Conservation (phyloP, 2,113 vertebrate genomes). For the Cettia cetti region DNA sequence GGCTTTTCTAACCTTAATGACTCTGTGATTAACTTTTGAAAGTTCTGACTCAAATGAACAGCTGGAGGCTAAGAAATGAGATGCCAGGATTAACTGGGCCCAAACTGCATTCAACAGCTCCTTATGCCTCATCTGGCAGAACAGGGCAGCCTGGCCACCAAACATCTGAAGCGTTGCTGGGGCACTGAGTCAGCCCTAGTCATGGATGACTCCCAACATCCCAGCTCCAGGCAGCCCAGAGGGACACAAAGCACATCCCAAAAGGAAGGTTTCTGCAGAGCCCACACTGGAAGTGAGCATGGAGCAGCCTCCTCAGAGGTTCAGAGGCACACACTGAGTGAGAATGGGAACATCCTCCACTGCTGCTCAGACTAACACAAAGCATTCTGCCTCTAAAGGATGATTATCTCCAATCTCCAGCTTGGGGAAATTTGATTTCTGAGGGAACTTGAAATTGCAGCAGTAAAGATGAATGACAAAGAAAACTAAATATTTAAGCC, state of each 20-base stretch:
- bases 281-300: neutral
- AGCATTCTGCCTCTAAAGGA: neutral
- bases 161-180: neutral
- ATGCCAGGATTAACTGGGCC: neutral
- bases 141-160: neutral
- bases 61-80: neutral
- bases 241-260: neutral
- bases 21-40: neutral
- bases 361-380: neutral
- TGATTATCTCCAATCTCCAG: neutral
- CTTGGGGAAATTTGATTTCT: neutral
- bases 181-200: neutral
- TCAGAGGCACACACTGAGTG: neutral
- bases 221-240: neutral
- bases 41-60: neutral
- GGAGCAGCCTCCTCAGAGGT: neutral
- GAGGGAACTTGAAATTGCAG: neutral
- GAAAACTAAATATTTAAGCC: neutral
- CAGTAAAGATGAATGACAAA: neutral
- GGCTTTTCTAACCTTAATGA: neutral
- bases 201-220: neutral
- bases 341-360: neutral
- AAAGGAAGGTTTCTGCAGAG: neutral
- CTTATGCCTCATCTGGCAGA: neutral
- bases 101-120: neutral